These are phyloP conservation scores for Heliconius hortense DNA, from an alignment of 2,888 invertebrate species.

Conservation along the genomic window DNA sequence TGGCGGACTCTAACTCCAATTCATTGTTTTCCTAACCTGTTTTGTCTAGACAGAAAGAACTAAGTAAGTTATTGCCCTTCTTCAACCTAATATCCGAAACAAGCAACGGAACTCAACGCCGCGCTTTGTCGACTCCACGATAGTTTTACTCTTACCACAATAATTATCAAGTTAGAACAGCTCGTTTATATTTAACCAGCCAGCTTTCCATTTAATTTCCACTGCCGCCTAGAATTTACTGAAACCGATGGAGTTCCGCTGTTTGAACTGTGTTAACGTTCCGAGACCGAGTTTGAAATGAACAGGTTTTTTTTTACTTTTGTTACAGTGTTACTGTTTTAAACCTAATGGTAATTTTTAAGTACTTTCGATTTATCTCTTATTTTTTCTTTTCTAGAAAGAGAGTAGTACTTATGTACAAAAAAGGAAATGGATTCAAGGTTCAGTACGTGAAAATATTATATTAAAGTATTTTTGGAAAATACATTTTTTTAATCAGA, in stretches of 20 bases:
- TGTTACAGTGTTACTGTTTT: not conserved
- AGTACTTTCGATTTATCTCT: not conserved
- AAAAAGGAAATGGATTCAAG: too few species aligned
- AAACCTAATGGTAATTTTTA: constrained; percentile 7
- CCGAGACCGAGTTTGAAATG: constrained; percentile 5
- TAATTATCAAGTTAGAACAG: constrained; percentile 4
- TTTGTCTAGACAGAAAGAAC: too few species aligned
- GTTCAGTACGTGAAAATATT: too few species aligned
- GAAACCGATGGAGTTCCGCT: constrained; percentile 22
- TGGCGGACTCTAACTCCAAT: too few species aligned
- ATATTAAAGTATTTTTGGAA: too few species aligned
- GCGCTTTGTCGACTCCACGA: not conserved
- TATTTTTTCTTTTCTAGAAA: not conserved
- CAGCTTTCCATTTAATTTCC: constrained; percentile 16
- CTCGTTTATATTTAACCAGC: constrained; percentile 7
- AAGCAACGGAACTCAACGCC: not conserved
- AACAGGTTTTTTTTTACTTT: constrained; percentile 6
- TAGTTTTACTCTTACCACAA: not conserved
- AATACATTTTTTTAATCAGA: too few species aligned
- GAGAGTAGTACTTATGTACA: not conserved
- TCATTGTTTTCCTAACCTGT: too few species aligned
- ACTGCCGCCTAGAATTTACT: constrained; percentile 12
- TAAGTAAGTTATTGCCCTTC: too few species aligned
- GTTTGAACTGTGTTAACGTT: constrained; percentile 14
- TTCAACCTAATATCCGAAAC: not conserved